These are phyloP conservation scores for Aspidoscelis tigris DNA, from an alignment of 2,113 vertebrate genomes.

Conservation along the genomic window DNA sequence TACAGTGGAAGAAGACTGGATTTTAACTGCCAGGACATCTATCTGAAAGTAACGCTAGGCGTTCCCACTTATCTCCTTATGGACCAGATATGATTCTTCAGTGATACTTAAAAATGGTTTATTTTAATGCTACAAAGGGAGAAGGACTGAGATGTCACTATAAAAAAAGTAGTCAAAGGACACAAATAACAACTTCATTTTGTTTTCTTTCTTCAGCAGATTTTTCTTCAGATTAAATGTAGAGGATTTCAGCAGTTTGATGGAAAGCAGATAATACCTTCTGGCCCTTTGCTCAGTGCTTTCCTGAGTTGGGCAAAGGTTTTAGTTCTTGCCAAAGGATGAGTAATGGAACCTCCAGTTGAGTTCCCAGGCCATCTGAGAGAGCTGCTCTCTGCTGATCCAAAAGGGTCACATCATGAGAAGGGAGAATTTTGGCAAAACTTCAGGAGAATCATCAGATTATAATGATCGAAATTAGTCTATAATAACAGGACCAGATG, in stretches of 20 bases:
- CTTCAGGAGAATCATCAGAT: no score
- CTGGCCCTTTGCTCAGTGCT: background rate
- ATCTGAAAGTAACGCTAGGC: background rate
- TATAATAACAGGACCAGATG: no score
- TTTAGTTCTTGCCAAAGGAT: background rate
- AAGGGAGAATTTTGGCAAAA: no score
- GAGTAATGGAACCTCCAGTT: background rate
- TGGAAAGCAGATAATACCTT: background rate
- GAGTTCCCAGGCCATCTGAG: background rate
- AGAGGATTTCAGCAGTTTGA: background rate
- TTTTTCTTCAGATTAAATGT: background rate
- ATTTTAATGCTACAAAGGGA: background rate
- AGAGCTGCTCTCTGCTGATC: background rate
- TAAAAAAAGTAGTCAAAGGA: background rate
- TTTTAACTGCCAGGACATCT: no score
- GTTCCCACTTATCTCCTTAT: background rate
- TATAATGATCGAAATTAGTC: no score
- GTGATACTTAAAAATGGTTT: background rate
- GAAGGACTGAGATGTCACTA: background rate
- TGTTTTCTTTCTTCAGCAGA: background rate
- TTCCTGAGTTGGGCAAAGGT: background rate
- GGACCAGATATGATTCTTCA: background rate
- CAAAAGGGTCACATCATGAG: no score
- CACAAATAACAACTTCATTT: background rate
- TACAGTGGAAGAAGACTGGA: background rate